A percentile compares a stretch with the other conserved stretches of the same genome.
Evolutionary conservation across 1,140 invertebrate species (phyloP).

Genomic region (Radopholus similis): DNA sequence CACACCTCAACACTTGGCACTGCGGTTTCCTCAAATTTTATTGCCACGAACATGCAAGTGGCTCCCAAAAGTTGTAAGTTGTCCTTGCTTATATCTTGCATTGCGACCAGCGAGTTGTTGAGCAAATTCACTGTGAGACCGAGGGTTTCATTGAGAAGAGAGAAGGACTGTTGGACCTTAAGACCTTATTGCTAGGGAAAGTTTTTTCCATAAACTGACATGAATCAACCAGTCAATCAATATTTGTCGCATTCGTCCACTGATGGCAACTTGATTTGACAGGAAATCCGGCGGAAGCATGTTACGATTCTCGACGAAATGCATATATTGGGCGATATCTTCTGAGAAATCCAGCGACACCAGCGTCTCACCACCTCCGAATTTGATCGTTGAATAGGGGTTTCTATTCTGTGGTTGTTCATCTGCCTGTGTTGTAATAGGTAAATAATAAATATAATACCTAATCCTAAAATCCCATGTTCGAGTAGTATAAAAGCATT

Average conservation of each 20-base stretch:
- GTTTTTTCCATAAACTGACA: too few species aligned
- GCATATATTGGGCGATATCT: constrained; percentile 20
- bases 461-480: too few species aligned
- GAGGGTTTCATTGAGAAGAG: constrained; percentile 76
- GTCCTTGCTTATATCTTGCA: constrained; percentile 17
- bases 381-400: neutral
- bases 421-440: too few species aligned
- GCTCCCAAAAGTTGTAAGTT: constrained; percentile 30
- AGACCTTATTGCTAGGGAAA: constrained; percentile 65
- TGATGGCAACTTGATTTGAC: neutral
- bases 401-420: too few species aligned
- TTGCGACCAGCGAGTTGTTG: constrained; percentile 66
- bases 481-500: too few species aligned
- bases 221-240: constrained; percentile 90
- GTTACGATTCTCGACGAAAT: constrained; percentile 4
- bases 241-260: constrained; percentile 74
- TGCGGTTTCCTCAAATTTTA: constrained; percentile 62
- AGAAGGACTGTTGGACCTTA: constrained; percentile 68
- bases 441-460: too few species aligned
- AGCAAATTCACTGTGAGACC: constrained; percentile 70
- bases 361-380: neutral
- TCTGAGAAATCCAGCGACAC: constrained; percentile 8
- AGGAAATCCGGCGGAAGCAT: constrained; percentile 11
- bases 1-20: constrained; percentile 62
- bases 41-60: constrained; percentile 61